A percentile compares a stretch with the other conserved stretches of the same genome.
Evolutionary conservation across 2,797 vertebrate species (phyloP).

Genomic region (Tachyglossus aculeatus): DNA sequence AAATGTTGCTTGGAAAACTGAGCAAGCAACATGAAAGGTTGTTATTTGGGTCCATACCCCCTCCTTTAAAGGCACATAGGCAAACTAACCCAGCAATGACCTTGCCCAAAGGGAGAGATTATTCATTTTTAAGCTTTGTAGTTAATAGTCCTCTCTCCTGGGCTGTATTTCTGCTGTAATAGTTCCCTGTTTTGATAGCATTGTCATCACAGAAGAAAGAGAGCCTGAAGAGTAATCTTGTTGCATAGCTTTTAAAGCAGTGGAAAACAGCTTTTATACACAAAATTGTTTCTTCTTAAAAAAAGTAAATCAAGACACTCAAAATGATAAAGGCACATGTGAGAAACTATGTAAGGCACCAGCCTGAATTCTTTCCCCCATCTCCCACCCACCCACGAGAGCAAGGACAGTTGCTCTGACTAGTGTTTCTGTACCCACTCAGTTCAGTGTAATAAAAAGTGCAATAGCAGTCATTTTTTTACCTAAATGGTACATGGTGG

Average conservation of each 20-base stretch:
- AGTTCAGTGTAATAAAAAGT: background rate
- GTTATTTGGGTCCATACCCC: constrained; percentile 23
- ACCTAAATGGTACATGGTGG: background rate
- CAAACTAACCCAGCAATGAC: constrained; percentile 14
- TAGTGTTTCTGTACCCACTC: background rate
- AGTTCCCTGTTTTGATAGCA: constrained; percentile 6
- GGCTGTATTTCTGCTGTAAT: background rate
- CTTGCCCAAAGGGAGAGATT: constrained; percentile 30
- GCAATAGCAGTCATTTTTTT: too few species aligned
- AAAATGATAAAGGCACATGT: constrained; percentile 23
- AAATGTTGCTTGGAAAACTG: background rate
- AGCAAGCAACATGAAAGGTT: constrained; percentile 27
- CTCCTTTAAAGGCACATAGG: constrained; percentile 64
- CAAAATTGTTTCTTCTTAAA: constrained; percentile 24
- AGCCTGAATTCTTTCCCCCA: background rate
- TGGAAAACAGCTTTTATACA: constrained; percentile 13
- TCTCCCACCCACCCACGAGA: background rate
- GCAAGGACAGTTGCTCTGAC: background rate
- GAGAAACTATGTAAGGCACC: constrained; percentile 16
- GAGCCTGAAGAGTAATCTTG: constrained; percentile 5
- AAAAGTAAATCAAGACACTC: constrained; percentile 25
- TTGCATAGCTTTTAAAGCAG: constrained; percentile 31
- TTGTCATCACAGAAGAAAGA: background rate
- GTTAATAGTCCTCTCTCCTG: background rate
- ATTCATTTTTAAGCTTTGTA: background rate